Percentiles rank a stretch among this genome's conserved stretches.
These are phyloP conservation scores for Boloria selene DNA, from an alignment of 2,888 invertebrate species.

Conservation along the genomic window DNA sequence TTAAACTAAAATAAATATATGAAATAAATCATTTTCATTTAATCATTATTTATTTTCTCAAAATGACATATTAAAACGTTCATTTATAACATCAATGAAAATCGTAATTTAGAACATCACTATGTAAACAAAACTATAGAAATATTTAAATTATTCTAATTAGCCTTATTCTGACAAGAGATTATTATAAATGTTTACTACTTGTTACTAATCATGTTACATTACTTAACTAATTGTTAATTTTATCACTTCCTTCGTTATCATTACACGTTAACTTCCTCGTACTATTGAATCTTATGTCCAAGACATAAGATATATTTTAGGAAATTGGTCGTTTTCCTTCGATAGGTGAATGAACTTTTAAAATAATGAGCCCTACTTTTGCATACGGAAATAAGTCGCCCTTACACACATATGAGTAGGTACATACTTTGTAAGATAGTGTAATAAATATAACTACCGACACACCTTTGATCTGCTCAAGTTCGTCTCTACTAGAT, in stretches of 20 bases:
- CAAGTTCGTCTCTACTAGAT: too few relatives aligned
- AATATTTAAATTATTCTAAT: too few relatives aligned
- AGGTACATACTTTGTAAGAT: not conserved
- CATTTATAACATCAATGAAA: not conserved
- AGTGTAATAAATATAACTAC: not conserved
- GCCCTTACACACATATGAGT: slow-evolving; percentile 14
- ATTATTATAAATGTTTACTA: not conserved
- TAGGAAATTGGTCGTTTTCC: slow-evolving; percentile 33
- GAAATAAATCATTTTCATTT: not conserved
- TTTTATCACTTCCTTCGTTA: slow-evolving; percentile 19
- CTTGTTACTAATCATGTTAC: too few relatives aligned
- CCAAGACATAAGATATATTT: slow-evolving; percentile 1
- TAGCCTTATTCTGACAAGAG: not conserved
- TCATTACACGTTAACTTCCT: slow-evolving; percentile 3
- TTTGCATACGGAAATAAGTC: slow-evolving; percentile 25
- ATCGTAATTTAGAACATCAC: too few relatives aligned
- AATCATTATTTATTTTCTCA: not conserved
- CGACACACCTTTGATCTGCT: too few relatives aligned
- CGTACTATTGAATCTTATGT: not conserved
- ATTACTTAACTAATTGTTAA: not conserved
- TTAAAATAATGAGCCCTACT: slow-evolving; percentile 31
- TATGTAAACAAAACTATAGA: too few relatives aligned
- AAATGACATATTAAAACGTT: not conserved
- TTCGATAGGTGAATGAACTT: slow-evolving; percentile 39
- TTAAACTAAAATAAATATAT: too few relatives aligned